Evolutionary conservation across 2,888 invertebrate genomes (phyloP).

Genomic region (Prenolepis imparis): DNA sequence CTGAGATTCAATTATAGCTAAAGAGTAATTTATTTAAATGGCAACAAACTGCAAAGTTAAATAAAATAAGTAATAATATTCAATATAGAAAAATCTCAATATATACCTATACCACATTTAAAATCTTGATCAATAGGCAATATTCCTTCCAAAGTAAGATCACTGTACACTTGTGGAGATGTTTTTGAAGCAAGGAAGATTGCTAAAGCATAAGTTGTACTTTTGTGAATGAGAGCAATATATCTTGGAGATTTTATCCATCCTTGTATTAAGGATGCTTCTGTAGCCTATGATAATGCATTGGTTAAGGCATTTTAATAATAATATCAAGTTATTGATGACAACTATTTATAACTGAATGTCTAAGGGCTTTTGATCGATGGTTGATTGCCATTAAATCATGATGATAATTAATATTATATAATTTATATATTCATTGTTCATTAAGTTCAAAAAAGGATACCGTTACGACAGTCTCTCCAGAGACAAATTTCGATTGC

Average conservation of each 20-base stretch:
- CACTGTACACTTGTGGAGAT: slow-evolving; percentile 91
- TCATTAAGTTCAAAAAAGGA: slow-evolving; percentile 84
- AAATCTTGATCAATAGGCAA: slow-evolving; percentile 94
- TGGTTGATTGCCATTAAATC: background rate
- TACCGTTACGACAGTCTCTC: slow-evolving; percentile 88
- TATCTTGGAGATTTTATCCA: slow-evolving; percentile 87
- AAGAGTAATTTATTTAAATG: background rate
- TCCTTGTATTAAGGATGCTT: slow-evolving; percentile 87
- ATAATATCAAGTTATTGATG: background rate
- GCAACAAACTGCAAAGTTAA: background rate
- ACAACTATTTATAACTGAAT: slow-evolving; percentile 11
- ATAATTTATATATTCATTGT: slow-evolving; percentile 72
- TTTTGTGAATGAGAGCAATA: slow-evolving; percentile 88
- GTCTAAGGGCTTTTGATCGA: background rate
- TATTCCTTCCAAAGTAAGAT: slow-evolving; percentile 93
- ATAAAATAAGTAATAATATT: background rate
- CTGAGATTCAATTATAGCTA: background rate
- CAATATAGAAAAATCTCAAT: slow-evolving; percentile 67
- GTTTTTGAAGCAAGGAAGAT: slow-evolving; percentile 88
- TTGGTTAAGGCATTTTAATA: slow-evolving; percentile 80
- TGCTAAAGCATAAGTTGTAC: slow-evolving; percentile 88
- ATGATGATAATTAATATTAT: slow-evolving; percentile 45
- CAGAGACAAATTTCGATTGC: slow-evolving; percentile 88
- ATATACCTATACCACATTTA: slow-evolving; percentile 91
- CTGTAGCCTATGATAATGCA: slow-evolving; percentile 81